Base-by-base conservation (phyloP, 1,140 invertebrate genomes). In the Pachypsylla venusta region DNA sequence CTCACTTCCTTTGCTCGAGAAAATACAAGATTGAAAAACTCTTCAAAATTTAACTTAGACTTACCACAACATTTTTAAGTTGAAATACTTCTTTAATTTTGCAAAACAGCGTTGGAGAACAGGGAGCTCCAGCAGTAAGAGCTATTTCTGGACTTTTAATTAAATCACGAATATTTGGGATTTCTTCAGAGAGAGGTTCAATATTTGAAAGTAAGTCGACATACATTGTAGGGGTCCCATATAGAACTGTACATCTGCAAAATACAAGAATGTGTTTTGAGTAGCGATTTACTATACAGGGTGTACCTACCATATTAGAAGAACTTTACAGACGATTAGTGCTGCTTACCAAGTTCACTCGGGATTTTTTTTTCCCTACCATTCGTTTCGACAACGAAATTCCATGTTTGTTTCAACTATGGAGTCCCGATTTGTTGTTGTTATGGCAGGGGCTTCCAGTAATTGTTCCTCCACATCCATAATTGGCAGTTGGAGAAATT, bases 141-240 rank as follows among this genome's bases (percentile, higher is more conserved):
- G 81, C 86, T 48, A 80, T 74, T 56, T 77, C 70, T 60, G 42
- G 42, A 48, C 54, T 24, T 25, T 19, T n/a, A 28, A 57, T 25
- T 14, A 19, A 12, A 10, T 40, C 12, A n/a, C 53, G 56, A 24
- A 27, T 57, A 2, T 55, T 54, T 4, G 56, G 1, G 2, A 60
- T 27, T 58, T 62, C 22, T 22, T 65, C 40, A 27, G 35, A 27
- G 5, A 57, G 28, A 0, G 35, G 42, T 22, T 48, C n/a, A 5
- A 48, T 58, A 27, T 53, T 26, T 4, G 13, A 40, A 26, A 66
- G 62, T 24, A 91, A 75, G 70, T 97, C 91, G 57, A 96, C 84
- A 70, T 87, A 93, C 93, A 99, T 98, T 0, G 94, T 98, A 2
- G 95, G 95, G 0, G 94, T 97, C 13, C 94, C 94, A 65, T 87